phyloP scores from a whole-genome alignment of 1,140 invertebrate species.

The Chironomus tepperi region DNA sequence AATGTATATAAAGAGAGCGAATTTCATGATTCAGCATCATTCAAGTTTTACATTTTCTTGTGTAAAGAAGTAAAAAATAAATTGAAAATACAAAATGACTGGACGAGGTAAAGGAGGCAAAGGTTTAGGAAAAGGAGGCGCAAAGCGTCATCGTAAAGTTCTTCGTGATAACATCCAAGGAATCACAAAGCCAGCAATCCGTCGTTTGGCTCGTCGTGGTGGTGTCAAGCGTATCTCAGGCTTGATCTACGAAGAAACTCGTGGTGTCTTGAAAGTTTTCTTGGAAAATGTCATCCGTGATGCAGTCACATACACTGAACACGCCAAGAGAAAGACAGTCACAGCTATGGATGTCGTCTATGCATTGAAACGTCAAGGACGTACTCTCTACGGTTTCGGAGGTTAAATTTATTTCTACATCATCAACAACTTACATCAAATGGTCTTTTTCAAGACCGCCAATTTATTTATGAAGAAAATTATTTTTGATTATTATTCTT shows the following conservation, averaged over 20 bases:
- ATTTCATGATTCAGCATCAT: not conserved
- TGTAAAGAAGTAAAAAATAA: slow-evolving; percentile 22
- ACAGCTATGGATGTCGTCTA: slow-evolving; percentile 85
- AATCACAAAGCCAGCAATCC: slow-evolving; percentile 46
- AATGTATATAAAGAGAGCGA: not conserved
- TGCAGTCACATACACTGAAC: slow-evolving; percentile 74
- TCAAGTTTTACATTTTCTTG: not conserved
- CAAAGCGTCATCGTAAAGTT: slow-evolving; percentile 40
- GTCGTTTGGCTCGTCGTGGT: slow-evolving; percentile 53
- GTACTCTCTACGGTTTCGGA: slow-evolving; percentile 43
- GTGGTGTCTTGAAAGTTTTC: slow-evolving; percentile 68
- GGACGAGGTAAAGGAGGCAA: slow-evolving; percentile 28
- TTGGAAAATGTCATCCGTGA: slow-evolving; percentile 74
- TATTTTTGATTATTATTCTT: not conserved
- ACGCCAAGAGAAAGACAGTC: slow-evolving; percentile 73
- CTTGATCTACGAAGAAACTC: slow-evolving; percentile 64
- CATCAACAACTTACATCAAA: slow-evolving; percentile 25
- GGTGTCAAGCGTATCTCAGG: slow-evolving; percentile 64
- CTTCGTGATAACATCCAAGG: slow-evolving; percentile 57
- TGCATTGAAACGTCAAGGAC: slow-evolving; percentile 72
- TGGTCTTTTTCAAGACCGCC: slow-evolving; percentile 32
- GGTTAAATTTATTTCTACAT: slow-evolving; percentile 25
- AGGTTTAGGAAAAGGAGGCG: slow-evolving; percentile 26
- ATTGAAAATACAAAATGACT: slow-evolving; percentile 26
- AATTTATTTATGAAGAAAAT: slow-evolving; percentile 24